phyloP scores from a whole-genome alignment of 2,113 vertebrate species.

The Trinectes maculatus region DNA sequence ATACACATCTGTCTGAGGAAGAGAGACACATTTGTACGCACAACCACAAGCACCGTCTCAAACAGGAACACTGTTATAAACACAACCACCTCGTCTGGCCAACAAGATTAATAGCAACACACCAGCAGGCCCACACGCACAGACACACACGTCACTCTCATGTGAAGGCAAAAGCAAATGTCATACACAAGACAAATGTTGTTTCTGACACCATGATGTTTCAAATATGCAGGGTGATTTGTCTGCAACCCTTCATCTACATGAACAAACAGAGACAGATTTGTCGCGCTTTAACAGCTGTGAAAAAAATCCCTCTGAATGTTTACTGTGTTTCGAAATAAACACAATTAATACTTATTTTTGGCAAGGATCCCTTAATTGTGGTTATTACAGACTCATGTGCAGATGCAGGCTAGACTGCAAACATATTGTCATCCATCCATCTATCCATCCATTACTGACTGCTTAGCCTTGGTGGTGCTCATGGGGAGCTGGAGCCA shows the following conservation, averaged over 20 bases:
- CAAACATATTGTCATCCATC: too few relatives aligned
- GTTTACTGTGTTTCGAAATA: too few relatives aligned
- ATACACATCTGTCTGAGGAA: slow-evolving; percentile 27
- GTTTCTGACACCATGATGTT: slow-evolving; percentile 21
- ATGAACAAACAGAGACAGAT: too few relatives aligned
- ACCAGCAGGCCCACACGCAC: slow-evolving; percentile 4
- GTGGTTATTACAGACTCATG: too few relatives aligned
- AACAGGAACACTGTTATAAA: not conserved
- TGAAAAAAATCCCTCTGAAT: not conserved
- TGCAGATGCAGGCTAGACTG: too few relatives aligned
- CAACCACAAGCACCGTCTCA: not conserved
- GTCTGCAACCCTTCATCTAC: slow-evolving; percentile 13
- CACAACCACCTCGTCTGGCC: not conserved
- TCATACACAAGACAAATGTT: slow-evolving; percentile 20
- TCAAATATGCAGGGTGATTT: slow-evolving; percentile 5
- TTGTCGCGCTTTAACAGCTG: slow-evolving; percentile 9
- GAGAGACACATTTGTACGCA: slow-evolving; percentile 1
- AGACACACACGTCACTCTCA: not conserved
- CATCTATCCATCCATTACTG: too few relatives aligned
- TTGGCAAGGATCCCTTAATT: too few relatives aligned
- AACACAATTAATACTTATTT: too few relatives aligned
- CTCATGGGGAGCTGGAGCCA: too few relatives aligned
- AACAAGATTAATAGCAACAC: slow-evolving; percentile 1
- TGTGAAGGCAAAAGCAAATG: slow-evolving; percentile 11
- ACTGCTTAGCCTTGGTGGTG: too few relatives aligned